Evolutionary conservation across 2,113 vertebrate species (phyloP).

Genomic region (Equus quagga): DNA sequence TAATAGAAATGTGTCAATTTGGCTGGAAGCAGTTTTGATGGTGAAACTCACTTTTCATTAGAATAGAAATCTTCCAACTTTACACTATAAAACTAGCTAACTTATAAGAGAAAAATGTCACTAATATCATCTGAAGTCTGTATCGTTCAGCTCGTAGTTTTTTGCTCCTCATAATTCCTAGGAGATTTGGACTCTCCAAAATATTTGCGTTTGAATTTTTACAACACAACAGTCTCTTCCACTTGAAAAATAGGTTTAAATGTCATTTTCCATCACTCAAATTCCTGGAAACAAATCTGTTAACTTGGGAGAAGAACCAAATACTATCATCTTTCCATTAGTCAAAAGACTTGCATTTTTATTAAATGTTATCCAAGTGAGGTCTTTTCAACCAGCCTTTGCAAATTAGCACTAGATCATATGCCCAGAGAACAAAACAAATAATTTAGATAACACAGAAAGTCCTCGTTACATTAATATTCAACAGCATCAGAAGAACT

Average conservation of each 20-base stretch:
- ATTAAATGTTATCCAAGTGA: conserved; percentile 64
- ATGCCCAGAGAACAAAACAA: conserved; percentile 41
- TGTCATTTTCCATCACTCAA: conserved; percentile 56
- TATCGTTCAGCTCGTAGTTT: conserved; percentile 21
- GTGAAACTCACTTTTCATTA: conserved; percentile 46
- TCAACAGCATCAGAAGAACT: conserved; percentile 7
- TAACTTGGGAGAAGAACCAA: conserved; percentile 68
- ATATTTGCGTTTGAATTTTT: conserved; percentile 56
- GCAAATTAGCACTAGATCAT: conserved; percentile 54
- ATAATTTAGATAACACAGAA: conserved; percentile 42
- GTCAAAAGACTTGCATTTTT: conserved; percentile 65
- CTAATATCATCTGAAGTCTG: background rate
- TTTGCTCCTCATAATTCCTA: conserved; percentile 1
- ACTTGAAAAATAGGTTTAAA: conserved; percentile 65
- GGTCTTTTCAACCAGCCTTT: conserved; percentile 9
- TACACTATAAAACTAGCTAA: background rate
- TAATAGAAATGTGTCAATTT: background rate
- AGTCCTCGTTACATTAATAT: background rate
- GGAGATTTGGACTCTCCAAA: conserved; percentile 18
- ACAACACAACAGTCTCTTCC: conserved; percentile 33
- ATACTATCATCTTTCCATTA: conserved; percentile 64
- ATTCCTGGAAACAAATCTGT: conserved; percentile 67
- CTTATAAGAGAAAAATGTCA: conserved; percentile 36
- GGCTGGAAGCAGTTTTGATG: background rate
- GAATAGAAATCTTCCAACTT: conserved; percentile 26